Evolutionary conservation across 2,888 invertebrate species (phyloP).

Genomic region (Eilema sororculum): DNA sequence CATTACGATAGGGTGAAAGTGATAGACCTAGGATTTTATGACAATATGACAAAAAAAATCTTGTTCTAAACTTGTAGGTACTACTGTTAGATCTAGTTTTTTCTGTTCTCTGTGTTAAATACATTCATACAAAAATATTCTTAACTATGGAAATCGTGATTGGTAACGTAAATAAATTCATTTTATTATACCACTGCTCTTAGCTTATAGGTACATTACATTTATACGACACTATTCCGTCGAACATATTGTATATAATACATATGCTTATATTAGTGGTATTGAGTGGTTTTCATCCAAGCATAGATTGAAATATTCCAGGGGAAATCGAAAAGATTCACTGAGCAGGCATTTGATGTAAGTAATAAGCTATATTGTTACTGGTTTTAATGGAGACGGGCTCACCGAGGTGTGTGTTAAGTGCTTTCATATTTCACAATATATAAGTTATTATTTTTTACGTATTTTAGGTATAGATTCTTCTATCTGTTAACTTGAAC

Average conservation of each 20-base stretch:
- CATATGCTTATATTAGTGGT: too few relatives aligned
- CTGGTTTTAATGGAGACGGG: slow-evolving; percentile 11
- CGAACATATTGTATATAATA: not conserved
- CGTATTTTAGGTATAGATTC: not conserved
- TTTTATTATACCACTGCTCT: not conserved
- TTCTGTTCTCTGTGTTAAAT: too few relatives aligned
- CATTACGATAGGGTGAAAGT: not conserved
- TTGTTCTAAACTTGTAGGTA: too few relatives aligned
- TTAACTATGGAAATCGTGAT: not conserved
- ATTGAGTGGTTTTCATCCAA: slow-evolving; percentile 11
- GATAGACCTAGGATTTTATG: not conserved
- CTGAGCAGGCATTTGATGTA: slow-evolving; percentile 15
- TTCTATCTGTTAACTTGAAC: too few relatives aligned
- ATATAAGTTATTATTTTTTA: not conserved
- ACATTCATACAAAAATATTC: too few relatives aligned
- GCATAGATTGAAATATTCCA: slow-evolving; percentile 16
- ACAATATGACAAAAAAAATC: not conserved
- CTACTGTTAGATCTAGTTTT: too few relatives aligned
- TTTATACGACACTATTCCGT: not conserved
- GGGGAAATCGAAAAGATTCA: slow-evolving; percentile 17
- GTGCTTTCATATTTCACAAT: slow-evolving; percentile 6
- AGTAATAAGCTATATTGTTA: slow-evolving; percentile 16
- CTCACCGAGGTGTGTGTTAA: slow-evolving; percentile 7
- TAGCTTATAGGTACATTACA: not conserved
- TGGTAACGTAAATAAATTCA: not conserved